These are phyloP conservation scores for Rousettus leschenaultii DNA, from an alignment of 2,113 vertebrate genomes.

Conservation along the genomic window DNA sequence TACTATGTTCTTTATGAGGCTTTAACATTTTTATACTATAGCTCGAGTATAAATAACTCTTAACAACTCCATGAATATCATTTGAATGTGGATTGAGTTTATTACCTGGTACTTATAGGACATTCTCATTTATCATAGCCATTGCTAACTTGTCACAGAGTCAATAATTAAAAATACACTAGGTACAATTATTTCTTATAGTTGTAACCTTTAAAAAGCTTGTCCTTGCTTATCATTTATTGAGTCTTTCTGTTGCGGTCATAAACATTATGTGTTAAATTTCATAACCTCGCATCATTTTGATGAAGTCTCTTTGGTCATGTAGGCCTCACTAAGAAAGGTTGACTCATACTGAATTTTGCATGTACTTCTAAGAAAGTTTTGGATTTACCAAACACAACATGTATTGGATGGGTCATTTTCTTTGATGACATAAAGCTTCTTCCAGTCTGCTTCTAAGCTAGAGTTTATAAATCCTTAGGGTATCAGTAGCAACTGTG, in stretches of 20 bases:
- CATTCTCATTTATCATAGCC: background rate
- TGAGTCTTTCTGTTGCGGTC: background rate
- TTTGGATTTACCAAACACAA: background rate
- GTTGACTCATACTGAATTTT: background rate
- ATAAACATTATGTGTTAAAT: background rate
- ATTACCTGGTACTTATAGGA: background rate
- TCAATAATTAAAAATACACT: conserved; percentile 10
- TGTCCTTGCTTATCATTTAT: background rate
- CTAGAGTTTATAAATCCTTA: background rate
- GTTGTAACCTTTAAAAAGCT: background rate
- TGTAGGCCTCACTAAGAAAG: background rate
- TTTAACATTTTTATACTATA: background rate
- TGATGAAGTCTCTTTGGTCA: background rate
- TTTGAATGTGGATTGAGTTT: background rate
- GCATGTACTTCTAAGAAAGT: background rate
- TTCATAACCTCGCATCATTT: background rate
- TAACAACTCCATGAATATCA: background rate
- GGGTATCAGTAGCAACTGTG: background rate
- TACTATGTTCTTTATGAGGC: background rate
- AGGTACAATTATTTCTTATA: background rate
- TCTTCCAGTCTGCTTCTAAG: background rate
- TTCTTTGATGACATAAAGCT: background rate
- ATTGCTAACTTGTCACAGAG: conserved; percentile 25
- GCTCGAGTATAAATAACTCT: background rate
- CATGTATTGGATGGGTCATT: background rate